Conservation (phyloP, 2,888 invertebrate species). For the Epinotia demarniana region DNA sequence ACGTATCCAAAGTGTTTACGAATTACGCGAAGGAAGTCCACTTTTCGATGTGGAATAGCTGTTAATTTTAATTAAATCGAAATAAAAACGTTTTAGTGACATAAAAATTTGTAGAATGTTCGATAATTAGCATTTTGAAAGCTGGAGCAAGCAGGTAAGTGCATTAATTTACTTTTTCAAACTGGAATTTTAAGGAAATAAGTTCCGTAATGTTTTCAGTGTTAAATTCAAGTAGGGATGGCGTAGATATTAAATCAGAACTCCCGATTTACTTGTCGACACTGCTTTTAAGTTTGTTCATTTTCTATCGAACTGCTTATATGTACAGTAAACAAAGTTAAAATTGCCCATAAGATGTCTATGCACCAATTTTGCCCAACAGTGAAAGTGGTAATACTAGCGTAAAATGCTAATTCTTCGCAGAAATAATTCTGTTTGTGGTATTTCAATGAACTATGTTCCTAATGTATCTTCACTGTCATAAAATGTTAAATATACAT, state of each 20-base stretch:
- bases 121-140: background rate
- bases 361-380: background rate
- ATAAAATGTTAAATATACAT: background rate
- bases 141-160: background rate
- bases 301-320: background rate
- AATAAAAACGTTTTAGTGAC: background rate
- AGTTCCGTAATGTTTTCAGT: slow-evolving; percentile 1
- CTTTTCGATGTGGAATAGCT: background rate
- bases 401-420: background rate
- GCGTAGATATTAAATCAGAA: background rate
- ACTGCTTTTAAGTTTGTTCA: background rate
- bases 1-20: slow-evolving; percentile 8
- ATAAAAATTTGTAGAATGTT: background rate
- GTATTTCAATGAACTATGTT: background rate
- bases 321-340: background rate
- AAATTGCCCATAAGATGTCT: background rate
- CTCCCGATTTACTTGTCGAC: slow-evolving; percentile 2
- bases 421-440: background rate
- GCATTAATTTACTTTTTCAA: background rate
- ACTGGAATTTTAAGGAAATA: background rate
- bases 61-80: background rate
- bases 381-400: background rate
- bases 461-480: background rate
- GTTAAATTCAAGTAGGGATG: slow-evolving; percentile 1
- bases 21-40: background rate